These are phyloP conservation scores for Melitaea cinxia DNA, from an alignment of 1,140 invertebrate species.

Conservation along the genomic window DNA sequence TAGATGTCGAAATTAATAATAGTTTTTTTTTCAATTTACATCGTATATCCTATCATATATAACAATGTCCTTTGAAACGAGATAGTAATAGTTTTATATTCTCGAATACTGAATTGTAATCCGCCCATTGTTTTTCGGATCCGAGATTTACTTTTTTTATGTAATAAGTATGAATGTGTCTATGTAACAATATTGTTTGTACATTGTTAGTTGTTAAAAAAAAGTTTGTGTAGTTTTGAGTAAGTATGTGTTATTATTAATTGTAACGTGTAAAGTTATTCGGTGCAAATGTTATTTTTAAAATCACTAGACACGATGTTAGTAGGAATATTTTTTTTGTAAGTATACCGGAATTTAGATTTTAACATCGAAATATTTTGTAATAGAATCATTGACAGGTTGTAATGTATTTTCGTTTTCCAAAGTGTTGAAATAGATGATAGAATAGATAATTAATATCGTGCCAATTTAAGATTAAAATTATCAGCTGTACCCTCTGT, in stretches of 20 bases:
- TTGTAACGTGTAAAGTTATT: constrained; percentile 66
- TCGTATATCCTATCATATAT: constrained; percentile 22
- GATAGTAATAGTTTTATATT: constrained; percentile 6
- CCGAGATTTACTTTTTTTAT: constrained; percentile 37
- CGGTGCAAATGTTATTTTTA: constrained; percentile 73
- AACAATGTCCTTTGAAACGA: neutral
- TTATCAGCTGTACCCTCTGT: no score
- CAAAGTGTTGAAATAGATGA: no score
- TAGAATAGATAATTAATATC: no score
- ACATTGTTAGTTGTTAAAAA: constrained; percentile 65
- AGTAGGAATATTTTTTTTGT: constrained; percentile 73
- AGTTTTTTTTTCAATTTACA: constrained; percentile 25
- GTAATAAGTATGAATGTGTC: constrained; percentile 33
- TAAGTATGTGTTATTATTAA: constrained; percentile 44
- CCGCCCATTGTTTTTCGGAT: constrained; percentile 56
- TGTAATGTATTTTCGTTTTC: no score
- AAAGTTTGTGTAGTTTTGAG: constrained; percentile 40
- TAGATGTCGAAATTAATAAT: constrained; percentile 26
- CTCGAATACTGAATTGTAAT: constrained; percentile 35
- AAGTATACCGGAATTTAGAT: no score
- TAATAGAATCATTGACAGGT: no score
- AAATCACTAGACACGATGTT: constrained; percentile 71
- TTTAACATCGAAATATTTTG: no score
- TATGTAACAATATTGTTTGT: constrained; percentile 53
- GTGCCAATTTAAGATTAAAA: no score